phyloP scores from a whole-genome alignment of 2,113 vertebrate species.

The Atractosteus spatula region DNA sequence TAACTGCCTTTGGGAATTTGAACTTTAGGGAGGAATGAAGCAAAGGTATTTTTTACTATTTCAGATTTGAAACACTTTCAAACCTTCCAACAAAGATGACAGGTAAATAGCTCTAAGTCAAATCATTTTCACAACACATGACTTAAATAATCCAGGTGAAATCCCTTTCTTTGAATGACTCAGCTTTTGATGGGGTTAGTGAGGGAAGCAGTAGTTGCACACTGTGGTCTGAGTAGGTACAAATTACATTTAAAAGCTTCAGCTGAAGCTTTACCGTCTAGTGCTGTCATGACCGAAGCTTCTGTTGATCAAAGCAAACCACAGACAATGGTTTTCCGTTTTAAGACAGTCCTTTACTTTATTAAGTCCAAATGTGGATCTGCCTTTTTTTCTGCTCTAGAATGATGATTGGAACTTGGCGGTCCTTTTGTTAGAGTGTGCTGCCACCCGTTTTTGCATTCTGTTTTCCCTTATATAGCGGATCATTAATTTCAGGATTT shows the following conservation, averaged over 20 bases:
- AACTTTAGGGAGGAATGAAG: constrained; percentile 13
- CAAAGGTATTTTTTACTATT: neutral
- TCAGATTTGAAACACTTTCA: neutral
- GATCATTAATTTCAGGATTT: too few species aligned
- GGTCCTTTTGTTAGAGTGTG: too few species aligned
- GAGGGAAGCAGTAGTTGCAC: constrained; percentile 4
- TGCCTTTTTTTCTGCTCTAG: neutral
- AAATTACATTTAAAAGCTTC: neutral
- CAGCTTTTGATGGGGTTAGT: constrained; percentile 13
- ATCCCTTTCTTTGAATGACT: neutral
- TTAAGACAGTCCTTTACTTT: neutral
- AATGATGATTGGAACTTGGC: too few species aligned
- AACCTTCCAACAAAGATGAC: constrained; percentile 42
- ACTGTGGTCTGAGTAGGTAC: neutral
- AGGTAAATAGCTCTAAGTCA: constrained; percentile 22
- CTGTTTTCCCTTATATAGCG: too few species aligned
- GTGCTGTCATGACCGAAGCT: constrained; percentile 7
- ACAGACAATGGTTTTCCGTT: neutral
- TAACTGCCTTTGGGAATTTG: constrained; percentile 24
- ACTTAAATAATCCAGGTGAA: constrained; percentile 32
- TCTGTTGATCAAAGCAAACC: constrained; percentile 8
- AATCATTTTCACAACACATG: constrained; percentile 30
- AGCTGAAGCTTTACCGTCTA: neutral
- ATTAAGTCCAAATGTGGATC: neutral
- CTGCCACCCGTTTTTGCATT: too few species aligned